Evolutionary conservation across 92 coral and sea anemone genomes (phyloP), one percentile per base, ranked within the genome.

Genomic region (Umimayanthus chanpuru): DNA sequence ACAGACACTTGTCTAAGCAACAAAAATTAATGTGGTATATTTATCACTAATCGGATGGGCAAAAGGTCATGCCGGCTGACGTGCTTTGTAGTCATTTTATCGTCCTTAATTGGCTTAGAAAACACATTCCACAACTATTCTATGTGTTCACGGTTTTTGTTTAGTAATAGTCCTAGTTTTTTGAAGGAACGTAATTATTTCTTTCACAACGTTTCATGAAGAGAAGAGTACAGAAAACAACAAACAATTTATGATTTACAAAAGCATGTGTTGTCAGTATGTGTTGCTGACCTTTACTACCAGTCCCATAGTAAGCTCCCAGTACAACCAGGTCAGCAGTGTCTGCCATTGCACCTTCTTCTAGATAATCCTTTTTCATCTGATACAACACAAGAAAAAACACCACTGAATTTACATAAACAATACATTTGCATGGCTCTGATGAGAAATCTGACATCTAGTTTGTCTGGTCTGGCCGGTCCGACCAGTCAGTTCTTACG

Each of bases 291-390:
- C 98, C 99, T 95, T 97, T 97, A 86, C 75, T 95, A 12, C 99
- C 99, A 2, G 99, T 97, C 18, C 99, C 99, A 89, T 95, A 97
- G 81, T 97, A 97, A 44, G 99, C 99, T 81, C 99, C 99, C 20
- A 97, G 91, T 82, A 95, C 99, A 10, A 97, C 99, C 80, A 97
- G 92, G 92, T 97, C 99, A 90, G 99, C 98, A 39, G 99, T 93
- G 85, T 97, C 99, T 77, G 99, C 99, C 99, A 97, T 97, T 85
- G 99, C 96, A 87, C 99, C 98, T 85, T 97, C 99, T 30, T 93
- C 97, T 30, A 97, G 89, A 71, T 97, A 97, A 88, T 97, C 99
- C 70, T 95, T 97, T 82, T 97, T 97, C 99, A 97, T 95, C 99
- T 97, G 72, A 20, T n/a, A 81, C 38, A 23, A 76, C 28, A 40